phyloP scores from a whole-genome alignment of 1,140 invertebrate genomes.

The Nephotettix cincticeps region DNA sequence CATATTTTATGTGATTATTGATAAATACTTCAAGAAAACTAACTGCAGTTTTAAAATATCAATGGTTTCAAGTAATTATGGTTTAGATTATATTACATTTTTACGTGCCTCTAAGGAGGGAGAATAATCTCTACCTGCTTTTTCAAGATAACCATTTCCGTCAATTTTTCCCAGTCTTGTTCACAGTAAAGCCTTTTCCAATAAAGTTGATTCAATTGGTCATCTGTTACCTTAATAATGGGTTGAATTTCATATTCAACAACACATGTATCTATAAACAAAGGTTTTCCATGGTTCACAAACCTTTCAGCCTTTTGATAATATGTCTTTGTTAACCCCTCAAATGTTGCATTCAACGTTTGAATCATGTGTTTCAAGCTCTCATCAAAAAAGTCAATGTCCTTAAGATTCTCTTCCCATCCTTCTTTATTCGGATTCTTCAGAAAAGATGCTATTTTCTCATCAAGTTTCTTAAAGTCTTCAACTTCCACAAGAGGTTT shows the following conservation, averaged over 20 bases:
- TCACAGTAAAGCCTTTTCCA: background rate
- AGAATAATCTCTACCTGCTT: background rate
- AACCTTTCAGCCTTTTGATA: background rate
- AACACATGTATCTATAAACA: background rate
- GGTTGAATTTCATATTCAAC: background rate
- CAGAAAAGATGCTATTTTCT: background rate
- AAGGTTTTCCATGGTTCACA: background rate
- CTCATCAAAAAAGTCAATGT: background rate
- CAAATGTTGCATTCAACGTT: background rate
- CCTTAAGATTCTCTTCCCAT: background rate
- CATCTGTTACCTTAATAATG: background rate
- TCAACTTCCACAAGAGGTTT: background rate
- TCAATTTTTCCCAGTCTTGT: background rate
- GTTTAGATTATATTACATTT: too few relatives aligned
- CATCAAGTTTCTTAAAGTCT: slow-evolving; percentile 3
- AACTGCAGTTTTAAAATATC: too few relatives aligned
- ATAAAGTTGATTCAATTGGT: background rate
- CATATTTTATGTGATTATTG: too few relatives aligned
- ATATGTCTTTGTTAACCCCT: background rate
- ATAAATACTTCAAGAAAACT: too few relatives aligned
- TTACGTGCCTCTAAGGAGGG: background rate
- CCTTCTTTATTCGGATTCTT: slow-evolving; percentile 1
- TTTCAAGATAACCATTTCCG: background rate
- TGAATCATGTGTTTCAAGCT: background rate
- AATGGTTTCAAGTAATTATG: too few relatives aligned